A percentile compares a stretch with the other conserved stretches of the same genome.
Conservation (phyloP, 1,140 invertebrate genomes). For the Drosophila mauritiana region DNA sequence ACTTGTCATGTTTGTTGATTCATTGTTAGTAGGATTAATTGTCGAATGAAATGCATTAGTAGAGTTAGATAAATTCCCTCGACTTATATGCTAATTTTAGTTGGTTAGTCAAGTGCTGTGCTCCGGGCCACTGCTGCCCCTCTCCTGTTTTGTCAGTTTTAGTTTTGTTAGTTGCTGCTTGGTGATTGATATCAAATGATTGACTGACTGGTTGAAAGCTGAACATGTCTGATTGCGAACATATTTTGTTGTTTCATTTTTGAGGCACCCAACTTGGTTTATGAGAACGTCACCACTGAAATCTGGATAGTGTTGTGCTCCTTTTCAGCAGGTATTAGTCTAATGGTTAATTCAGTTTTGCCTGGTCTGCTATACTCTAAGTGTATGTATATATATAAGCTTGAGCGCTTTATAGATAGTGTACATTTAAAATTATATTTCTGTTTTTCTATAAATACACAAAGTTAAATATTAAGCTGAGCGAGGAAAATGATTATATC, state of each 20-base stretch:
- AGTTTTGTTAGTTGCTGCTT: conserved; percentile 49
- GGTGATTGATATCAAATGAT: conserved; percentile 21
- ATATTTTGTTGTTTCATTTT: conserved; percentile 10
- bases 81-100: conserved; percentile 70
- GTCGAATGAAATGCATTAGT: conserved; percentile 48
- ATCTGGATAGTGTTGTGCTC: conserved; percentile 32
- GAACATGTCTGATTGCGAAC: conserved; percentile 20
- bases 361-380: conserved; percentile 33
- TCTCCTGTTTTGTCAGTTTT: conserved; percentile 14
- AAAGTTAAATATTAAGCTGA: conserved; percentile 53
- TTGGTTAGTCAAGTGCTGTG: conserved; percentile 70
- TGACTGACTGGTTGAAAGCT: conserved; percentile 31
- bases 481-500: conserved; percentile 42
- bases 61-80: conserved; percentile 52
- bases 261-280: conserved; percentile 7
- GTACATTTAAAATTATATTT: conserved; percentile 62
- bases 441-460: conserved; percentile 61
- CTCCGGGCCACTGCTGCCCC: conserved; percentile 17
- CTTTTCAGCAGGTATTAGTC: conserved; percentile 20
- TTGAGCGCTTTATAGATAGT: conserved; percentile 16
- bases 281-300: conserved; percentile 1
- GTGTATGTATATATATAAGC: conserved; percentile 8
- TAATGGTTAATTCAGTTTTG: conserved; percentile 54
- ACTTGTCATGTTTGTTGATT: conserved; percentile 43
- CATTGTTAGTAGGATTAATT: conserved; percentile 51